phyloP scores from a whole-genome alignment of 2,113 vertebrate species.

The Todiramphus saurophagus region DNA sequence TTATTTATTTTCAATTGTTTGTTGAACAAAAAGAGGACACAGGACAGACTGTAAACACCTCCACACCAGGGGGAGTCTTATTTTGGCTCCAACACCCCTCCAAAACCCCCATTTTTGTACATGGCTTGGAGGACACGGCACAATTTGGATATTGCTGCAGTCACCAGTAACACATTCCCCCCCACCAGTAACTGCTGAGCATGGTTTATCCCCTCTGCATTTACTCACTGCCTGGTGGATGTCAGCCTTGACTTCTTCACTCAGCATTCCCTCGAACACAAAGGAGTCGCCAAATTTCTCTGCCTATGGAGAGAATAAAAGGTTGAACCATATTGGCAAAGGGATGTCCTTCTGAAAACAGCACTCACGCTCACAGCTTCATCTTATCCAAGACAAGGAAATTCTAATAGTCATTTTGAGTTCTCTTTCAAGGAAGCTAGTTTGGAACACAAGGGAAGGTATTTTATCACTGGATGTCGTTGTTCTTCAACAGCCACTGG shows the following conservation, averaged over 20 bases:
- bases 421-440: not conserved
- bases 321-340: not conserved
- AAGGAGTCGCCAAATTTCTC: slow-evolving; percentile 96
- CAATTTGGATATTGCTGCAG: not conserved
- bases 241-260: slow-evolving; percentile 83
- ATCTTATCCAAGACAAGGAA: not conserved
- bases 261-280: slow-evolving; percentile 93
- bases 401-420: not conserved
- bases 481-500: not conserved
- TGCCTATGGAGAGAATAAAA: slow-evolving; percentile 75
- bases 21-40: not conserved
- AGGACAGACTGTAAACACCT: not conserved
- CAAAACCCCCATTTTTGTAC: not conserved
- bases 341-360: not conserved
- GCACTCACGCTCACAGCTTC: not conserved
- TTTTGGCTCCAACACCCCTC: not conserved
- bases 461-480: not conserved
- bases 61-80: not conserved
- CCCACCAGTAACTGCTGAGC: not conserved
- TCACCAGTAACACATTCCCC: not conserved
- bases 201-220: too few species aligned
- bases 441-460: not conserved
- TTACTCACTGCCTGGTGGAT: slow-evolving; percentile 89
- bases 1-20: not conserved
- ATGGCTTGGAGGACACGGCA: not conserved